Base-by-base conservation (phyloP, 2,797 vertebrate genomes). In the Muscicapa striata region DNA sequence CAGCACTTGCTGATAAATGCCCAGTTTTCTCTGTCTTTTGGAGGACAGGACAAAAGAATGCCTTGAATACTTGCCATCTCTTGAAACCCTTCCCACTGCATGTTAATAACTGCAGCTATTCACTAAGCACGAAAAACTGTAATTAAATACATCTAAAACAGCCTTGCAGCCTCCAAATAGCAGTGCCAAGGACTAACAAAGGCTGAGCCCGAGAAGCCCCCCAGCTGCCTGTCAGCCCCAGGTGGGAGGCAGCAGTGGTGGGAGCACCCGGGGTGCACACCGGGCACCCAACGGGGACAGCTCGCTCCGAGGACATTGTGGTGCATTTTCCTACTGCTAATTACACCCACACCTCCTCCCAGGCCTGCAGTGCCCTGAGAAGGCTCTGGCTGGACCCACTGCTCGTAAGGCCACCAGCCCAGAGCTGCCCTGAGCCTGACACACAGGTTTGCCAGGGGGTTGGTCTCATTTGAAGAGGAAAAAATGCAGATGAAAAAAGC, bases 271-370 rank as follows among this genome's bases (percentile, higher is more conserved):
- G 30, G 14, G 9, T 17, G 55, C 12, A 17, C 11, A 14, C 4
- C 6, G 66, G 45, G 40, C 51, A 8, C 34, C 2, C 1, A 0
- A 3, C 0, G 0, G n/a, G 66, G 3, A 68, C 3, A 74, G 6
- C 46, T 12, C 10, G 0, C 55, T 36, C 4, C 1, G 13, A 11
- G 0, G 1, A 0, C 0, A 45, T 0, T 48, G 5, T 2, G 12
- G 24, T 1, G 18, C 4, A 3, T 27, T 57, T 10, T 46, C 11
- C 45, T 22, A 9, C 23, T 55, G 34, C 36, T 52, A 5, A 43
- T 20, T 26, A 32, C 23, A 46, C 48, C n/a, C 20, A 1, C 73
- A 20, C 12, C 29, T 52, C 59, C 26, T 38, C 41, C 13, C 14
- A 67, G 85, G 11, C 36, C 58, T 45, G 41, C 46, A 17, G 0